phyloP scores from a whole-genome alignment of 2,797 vertebrate species.

The Forpus xanthops region DNA sequence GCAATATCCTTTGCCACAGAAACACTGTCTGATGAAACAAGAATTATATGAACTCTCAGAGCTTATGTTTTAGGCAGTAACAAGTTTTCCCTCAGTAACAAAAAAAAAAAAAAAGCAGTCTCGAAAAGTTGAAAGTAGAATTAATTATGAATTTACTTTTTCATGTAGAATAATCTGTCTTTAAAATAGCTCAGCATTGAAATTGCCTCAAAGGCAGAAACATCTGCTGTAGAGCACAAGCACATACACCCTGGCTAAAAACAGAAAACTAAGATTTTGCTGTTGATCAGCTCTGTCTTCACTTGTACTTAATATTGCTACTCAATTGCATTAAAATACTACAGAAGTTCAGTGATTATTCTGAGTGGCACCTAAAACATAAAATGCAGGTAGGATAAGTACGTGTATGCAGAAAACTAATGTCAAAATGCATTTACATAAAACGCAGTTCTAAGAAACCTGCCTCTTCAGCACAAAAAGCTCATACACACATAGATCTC shows the following conservation, averaged over 20 bases:
- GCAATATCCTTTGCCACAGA: not conserved
- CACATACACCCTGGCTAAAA: constrained; percentile 56
- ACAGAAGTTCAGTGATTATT: not conserved
- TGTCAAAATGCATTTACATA: constrained; percentile 29
- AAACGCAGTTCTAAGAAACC: constrained; percentile 19
- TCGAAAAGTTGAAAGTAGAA: constrained; percentile 54
- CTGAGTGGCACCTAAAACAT: not conserved
- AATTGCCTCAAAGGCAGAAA: constrained; percentile 72
- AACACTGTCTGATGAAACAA: not conserved
- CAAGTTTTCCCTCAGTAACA: not conserved
- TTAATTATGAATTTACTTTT: constrained; percentile 68
- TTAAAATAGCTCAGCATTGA: constrained; percentile 66
- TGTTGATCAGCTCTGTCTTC: constrained; percentile 38
- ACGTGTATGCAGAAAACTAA: not conserved
- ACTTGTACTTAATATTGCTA: not conserved
- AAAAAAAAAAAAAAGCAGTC: constrained; percentile 18
- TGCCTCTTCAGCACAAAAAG: constrained; percentile 45
- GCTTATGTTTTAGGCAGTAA: not conserved
- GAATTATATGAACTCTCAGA: not conserved
- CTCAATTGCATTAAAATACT: not conserved
- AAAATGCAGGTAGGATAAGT: not conserved
- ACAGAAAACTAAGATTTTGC: constrained; percentile 58
- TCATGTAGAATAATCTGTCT: constrained; percentile 69
- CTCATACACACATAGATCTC: constrained; percentile 39
- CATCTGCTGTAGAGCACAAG: constrained; percentile 63